Conservation (phyloP, 2,797 vertebrate species). For the Gadopsis bispinosus region DNA sequence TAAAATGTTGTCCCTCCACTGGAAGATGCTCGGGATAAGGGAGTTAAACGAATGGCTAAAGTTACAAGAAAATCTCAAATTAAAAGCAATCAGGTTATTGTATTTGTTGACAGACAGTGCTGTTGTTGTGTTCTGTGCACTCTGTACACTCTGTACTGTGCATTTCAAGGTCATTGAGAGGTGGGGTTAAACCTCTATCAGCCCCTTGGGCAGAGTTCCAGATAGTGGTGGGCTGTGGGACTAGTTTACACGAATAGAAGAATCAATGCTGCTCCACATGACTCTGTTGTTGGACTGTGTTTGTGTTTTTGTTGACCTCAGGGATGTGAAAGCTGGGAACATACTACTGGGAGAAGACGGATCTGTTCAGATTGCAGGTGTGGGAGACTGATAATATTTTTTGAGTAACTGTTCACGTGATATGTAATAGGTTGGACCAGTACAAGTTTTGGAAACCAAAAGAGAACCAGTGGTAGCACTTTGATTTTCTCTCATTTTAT, state of each 20-base stretch:
- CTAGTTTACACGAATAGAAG: constrained; percentile 57
- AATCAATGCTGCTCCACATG: constrained; percentile 76
- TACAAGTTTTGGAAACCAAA: background rate
- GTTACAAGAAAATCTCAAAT: background rate
- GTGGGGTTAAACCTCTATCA: constrained; percentile 21
- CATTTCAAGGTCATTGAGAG: constrained; percentile 70
- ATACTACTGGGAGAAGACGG: constrained; percentile 98
- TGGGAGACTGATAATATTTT: constrained; percentile 32
- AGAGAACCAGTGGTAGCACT: background rate
- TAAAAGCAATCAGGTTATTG: background rate
- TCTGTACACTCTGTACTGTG: constrained; percentile 29
- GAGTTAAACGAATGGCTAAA: background rate
- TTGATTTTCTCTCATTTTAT: background rate
- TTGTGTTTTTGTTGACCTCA: constrained; percentile 70
- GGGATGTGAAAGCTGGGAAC: constrained; percentile 96
- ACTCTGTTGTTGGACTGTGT: constrained; percentile 63
- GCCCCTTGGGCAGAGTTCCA: constrained; percentile 66
- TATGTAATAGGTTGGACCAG: background rate
- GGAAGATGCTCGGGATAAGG: background rate
- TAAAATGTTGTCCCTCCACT: background rate
- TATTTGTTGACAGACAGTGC: constrained; percentile 33
- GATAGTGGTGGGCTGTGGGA: constrained; percentile 58
- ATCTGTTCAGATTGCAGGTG: constrained; percentile 99
- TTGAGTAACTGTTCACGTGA: background rate
- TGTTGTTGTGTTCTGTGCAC: constrained; percentile 24